A percentile compares a stretch with the other conserved stretches of the same genome.
phyloP scores from a whole-genome alignment of 2,888 invertebrate species.

The Drosophila picticornis region DNA sequence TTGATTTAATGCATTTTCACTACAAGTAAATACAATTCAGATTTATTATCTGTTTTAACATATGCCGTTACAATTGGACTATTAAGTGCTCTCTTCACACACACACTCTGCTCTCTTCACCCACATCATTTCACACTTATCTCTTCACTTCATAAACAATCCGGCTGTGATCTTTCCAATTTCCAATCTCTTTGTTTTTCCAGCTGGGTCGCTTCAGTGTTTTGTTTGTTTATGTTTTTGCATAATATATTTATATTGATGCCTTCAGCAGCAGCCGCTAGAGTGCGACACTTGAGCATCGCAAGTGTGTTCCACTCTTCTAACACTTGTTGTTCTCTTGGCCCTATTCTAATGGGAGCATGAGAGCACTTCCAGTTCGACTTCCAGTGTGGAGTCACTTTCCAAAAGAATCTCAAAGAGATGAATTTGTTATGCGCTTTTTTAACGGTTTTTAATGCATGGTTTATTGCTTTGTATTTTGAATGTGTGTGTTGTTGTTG shows the following conservation, averaged over 20 bases:
- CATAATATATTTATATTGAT: conserved; percentile 12
- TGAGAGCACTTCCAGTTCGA: conserved; percentile 11
- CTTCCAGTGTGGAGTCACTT: conserved; percentile 18
- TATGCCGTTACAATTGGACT: conserved; percentile 6
- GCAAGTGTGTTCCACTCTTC: conserved; percentile 26
- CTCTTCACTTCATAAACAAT: conserved; percentile 36
- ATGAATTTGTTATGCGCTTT: conserved; percentile 20
- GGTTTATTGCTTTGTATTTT: conserved; percentile 7
- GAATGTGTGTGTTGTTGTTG: conserved; percentile 13
- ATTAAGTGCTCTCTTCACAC: conserved; percentile 5
- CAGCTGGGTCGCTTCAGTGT: conserved; percentile 22
- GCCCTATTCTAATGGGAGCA: conserved; percentile 8
- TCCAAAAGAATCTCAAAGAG: conserved; percentile 19
- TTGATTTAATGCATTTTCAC: background rate
- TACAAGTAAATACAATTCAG: background rate
- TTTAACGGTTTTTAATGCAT: conserved; percentile 22
- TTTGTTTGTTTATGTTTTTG: conserved; percentile 49
- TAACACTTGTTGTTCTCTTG: background rate
- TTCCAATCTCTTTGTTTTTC: conserved; percentile 21
- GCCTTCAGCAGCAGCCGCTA: conserved; percentile 18
- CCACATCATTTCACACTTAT: conserved; percentile 56
- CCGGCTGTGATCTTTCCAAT: conserved; percentile 24
- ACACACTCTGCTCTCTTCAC: conserved; percentile 34
- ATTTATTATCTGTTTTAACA: conserved; percentile 1
- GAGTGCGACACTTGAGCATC: conserved; percentile 48